phyloP scores from a whole-genome alignment of 1,140 invertebrate genomes.

The Epicauta chinensis region DNA sequence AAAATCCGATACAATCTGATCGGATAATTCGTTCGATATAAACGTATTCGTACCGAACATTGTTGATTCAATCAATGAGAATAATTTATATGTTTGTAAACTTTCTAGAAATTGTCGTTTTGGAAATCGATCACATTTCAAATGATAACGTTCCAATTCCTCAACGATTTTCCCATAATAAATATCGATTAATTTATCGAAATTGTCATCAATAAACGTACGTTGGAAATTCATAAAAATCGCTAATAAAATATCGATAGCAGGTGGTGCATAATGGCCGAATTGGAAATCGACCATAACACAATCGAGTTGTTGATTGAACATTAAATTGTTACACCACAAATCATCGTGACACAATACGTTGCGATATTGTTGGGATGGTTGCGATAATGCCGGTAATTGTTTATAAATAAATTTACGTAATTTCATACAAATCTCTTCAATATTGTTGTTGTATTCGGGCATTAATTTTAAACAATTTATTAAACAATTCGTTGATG shows the following conservation, averaged over 20 bases:
- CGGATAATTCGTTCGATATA: conserved; percentile 4
- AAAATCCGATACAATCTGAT: conserved; percentile 9
- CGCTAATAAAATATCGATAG: conserved; percentile 45
- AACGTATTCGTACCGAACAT: conserved; percentile 12
- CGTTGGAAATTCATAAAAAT: conserved; percentile 47
- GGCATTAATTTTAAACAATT: conserved; percentile 43
- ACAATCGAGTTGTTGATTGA: conserved; percentile 47
- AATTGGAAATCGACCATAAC: conserved; percentile 59
- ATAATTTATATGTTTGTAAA: conserved; percentile 16
- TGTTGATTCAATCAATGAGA: conserved; percentile 10
- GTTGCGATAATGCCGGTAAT: conserved; percentile 44
- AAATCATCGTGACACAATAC: conserved; percentile 53
- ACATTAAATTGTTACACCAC: conserved; percentile 57
- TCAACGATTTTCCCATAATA: conserved; percentile 46
- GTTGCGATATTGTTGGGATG: conserved; percentile 48
- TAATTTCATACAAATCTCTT: conserved; percentile 34
- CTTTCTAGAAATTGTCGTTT: conserved; percentile 41
- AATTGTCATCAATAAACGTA: conserved; percentile 42
- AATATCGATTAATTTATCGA: conserved; percentile 42
- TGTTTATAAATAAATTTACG: conserved; percentile 35
- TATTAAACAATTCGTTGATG: conserved; percentile 42
- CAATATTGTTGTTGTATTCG: conserved; percentile 30
- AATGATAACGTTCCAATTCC: conserved; percentile 37
- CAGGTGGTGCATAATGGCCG: conserved; percentile 47
- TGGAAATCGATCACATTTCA: conserved; percentile 41